Base-by-base conservation (phyloP, 2,113 vertebrate species). In the Cryptotis parvus region DNA sequence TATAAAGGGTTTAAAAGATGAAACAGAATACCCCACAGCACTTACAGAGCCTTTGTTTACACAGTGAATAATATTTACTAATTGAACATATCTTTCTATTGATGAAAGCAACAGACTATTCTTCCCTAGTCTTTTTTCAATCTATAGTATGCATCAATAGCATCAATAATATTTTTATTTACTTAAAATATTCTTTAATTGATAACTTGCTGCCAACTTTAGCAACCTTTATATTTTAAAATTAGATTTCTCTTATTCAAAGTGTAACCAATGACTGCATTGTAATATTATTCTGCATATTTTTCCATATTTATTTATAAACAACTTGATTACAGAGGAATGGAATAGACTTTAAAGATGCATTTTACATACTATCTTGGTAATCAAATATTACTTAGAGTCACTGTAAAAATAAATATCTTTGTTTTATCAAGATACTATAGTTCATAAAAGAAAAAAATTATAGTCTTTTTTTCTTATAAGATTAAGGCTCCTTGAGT, bases 401-500 rank as follows among this genome's bases (percentile, higher is more conserved):
- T 16, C 35, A 69, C 10, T 24, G 15, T 52, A 20, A 66, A 65
- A 83, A 90, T 37, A 76, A 70, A 80, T 68, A 35, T 15, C 35
- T 91, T 92, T 95, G 70, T 92, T 90, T 66, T 77, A 66, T 84
- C 45, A 84, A 52, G 22, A 78, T 66, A 72, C 26, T 88, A 70
- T 87, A 92, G 27, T 55, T 9, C 18, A 65, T 85, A 58, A 66
- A 92, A 89, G 7, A 27, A 33, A 90, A 85, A n/a, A 33, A n/a
- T 93, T 65, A 88, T 43, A 77, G 41, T 84, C 55, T 39, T 29
- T 75, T n/a, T 74, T 87, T 91, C 5, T 88, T 26, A 27, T 33
- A 27, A 82, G 49, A 89, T 1, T 83, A 55, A 91, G 29, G 37
- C 16, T 63, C 41, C 15, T 69, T 73, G 22, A 94, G 49, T 43